A percentile compares a stretch with the other conserved stretches of the same genome.
Conservation (phyloP, 2,113 vertebrate genomes). For the Chlamydotis undulata region DNA sequence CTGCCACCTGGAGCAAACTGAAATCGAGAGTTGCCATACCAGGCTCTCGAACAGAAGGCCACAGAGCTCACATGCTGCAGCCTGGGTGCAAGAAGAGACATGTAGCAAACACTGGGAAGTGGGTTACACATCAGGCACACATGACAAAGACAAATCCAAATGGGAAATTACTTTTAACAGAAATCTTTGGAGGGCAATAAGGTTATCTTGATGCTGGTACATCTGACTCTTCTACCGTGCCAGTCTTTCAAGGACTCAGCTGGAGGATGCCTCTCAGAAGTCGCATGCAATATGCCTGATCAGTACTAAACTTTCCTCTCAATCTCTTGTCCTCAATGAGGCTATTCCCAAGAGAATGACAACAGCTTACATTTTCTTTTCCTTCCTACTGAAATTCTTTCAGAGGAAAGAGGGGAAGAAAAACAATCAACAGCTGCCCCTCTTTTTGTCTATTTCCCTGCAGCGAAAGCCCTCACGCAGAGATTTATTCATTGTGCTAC, state of each 20-base stretch:
- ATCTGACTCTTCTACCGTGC: not conserved
- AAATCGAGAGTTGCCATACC: not conserved
- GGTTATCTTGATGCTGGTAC: not conserved
- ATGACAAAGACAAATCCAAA: slow-evolving; percentile 19
- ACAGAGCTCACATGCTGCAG: not conserved
- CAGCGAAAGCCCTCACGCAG: not conserved
- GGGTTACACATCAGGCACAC: not conserved
- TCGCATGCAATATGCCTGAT: not conserved
- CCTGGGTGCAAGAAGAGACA: not conserved
- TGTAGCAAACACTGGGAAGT: not conserved
- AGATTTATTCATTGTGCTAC: not conserved
- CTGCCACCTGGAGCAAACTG: not conserved
- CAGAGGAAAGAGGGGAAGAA: not conserved
- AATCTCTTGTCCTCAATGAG: not conserved
- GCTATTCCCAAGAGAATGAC: not conserved
- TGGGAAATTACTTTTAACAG: not conserved
- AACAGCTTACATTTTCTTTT: not conserved
- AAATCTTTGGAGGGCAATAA: not conserved
- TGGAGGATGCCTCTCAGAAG: slow-evolving; percentile 11
- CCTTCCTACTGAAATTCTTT: not conserved
- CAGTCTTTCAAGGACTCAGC: slow-evolving; percentile 15
- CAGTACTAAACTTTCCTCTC: not conserved
- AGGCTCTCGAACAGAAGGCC: not conserved
- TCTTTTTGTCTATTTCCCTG: not conserved
- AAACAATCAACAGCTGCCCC: not conserved